Percentiles rank a stretch among this genome's conserved stretches.
These are phyloP conservation scores for Polyergus mexicanus DNA, from an alignment of 1,140 invertebrate species.

Conservation along the genomic window DNA sequence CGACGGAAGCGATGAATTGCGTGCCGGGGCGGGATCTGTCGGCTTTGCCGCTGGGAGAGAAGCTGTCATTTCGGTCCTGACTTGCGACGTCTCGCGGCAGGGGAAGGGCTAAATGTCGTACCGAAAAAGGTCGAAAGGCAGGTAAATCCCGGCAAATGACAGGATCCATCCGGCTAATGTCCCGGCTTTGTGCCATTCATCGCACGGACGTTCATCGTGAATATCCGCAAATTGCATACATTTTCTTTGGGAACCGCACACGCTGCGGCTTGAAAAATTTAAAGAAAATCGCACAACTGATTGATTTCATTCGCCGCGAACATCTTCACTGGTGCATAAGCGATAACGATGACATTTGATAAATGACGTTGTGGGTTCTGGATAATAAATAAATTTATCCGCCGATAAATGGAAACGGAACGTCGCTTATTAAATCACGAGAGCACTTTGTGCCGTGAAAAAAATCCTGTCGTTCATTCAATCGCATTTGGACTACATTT, in stretches of 20 bases:
- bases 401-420: not conserved
- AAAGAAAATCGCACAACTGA: constrained; percentile 40
- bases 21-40: constrained; percentile 40
- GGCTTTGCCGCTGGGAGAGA: constrained; percentile 23
- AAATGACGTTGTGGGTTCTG: not conserved
- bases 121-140: constrained; percentile 64
- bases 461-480: not conserved
- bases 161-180: constrained; percentile 70
- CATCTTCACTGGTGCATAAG: not conserved
- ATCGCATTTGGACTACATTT: not conserved
- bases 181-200: constrained; percentile 72
- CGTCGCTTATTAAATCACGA: not conserved
- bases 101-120: constrained; percentile 25
- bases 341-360: not conserved
- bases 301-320: not conserved
- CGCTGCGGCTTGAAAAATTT: constrained; percentile 32
- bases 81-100: constrained; percentile 35
- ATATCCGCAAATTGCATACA: constrained; percentile 40
- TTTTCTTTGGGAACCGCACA: not conserved
- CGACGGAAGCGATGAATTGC: constrained; percentile 64
- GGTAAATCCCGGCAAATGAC: constrained; percentile 71
- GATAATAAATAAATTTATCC: not conserved
- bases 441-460: not conserved
- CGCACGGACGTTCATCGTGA: constrained; percentile 54
- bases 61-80: constrained; percentile 48